Conservation (phyloP, 2,113 vertebrate genomes). For the Rousettus leschenaultii region DNA sequence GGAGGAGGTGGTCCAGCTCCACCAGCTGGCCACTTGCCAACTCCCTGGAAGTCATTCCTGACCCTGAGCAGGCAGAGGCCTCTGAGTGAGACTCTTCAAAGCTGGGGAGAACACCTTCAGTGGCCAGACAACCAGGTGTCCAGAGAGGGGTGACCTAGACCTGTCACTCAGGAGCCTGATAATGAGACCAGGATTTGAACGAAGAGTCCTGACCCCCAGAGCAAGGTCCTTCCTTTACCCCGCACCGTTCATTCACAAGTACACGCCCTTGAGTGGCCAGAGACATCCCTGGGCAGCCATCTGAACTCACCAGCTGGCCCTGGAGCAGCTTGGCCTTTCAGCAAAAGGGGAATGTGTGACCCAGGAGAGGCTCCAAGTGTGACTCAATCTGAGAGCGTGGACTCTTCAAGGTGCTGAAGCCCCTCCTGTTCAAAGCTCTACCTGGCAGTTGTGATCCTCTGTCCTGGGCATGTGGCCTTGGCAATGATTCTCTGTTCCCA, state of each 20-base stretch:
- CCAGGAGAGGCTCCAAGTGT: not conserved
- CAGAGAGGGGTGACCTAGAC: not conserved
- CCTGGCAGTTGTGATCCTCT: not conserved
- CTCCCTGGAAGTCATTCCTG: not conserved
- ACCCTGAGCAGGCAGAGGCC: not conserved
- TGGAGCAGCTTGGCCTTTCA: not conserved
- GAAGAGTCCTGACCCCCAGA: not conserved
- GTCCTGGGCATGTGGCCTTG: not conserved
- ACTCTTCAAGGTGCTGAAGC: not conserved
- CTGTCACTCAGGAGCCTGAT: not conserved
- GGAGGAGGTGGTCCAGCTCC: not conserved
- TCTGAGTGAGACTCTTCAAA: not conserved
- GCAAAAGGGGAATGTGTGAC: not conserved
- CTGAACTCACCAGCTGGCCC: constrained; percentile 51
- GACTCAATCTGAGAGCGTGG: not conserved
- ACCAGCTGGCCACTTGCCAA: not conserved
- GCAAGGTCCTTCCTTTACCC: not conserved
- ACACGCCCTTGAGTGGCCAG: not conserved
- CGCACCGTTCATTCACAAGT: not conserved
- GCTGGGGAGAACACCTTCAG: not conserved
- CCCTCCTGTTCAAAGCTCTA: not conserved
- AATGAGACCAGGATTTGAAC: not conserved
- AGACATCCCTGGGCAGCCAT: not conserved
- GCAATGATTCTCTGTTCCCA: not conserved
- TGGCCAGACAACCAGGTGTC: rapidly evolving